Evolutionary conservation across 2,113 vertebrate species (phyloP).

Genomic region (Sterrhoptilus dennistouni): DNA sequence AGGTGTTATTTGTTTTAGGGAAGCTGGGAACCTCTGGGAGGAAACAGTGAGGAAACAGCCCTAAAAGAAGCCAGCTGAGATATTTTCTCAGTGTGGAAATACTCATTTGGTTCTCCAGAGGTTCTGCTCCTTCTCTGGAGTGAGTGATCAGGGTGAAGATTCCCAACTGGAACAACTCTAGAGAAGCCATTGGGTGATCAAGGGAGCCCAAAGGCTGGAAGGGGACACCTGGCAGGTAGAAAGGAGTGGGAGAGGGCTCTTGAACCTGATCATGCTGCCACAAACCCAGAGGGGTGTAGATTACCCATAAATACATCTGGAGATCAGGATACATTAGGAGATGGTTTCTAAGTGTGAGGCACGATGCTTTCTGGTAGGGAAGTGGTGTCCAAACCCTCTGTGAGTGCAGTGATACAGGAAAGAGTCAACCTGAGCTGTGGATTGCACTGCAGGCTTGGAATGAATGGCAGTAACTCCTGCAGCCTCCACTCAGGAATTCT

Average conservation of each 20-base stretch:
- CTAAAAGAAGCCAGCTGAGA: neutral
- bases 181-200: neutral
- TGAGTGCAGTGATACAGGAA: neutral
- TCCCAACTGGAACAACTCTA: neutral
- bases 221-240: neutral
- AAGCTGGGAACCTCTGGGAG: neutral
- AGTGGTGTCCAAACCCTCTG: neutral
- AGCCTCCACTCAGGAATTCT: neutral
- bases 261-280: neutral
- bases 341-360: neutral
- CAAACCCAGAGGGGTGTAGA: neutral
- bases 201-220: neutral
- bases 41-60: neutral
- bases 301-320: neutral
- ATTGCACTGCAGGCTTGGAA: neutral
- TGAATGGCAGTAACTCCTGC: neutral
- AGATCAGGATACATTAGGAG: neutral
- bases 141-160: neutral
- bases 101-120: neutral
- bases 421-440: neutral
- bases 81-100: neutral
- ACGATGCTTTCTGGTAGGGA: neutral
- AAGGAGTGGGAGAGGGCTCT: neutral
- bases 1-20: neutral
- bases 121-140: neutral